Percentiles rank a stretch among this genome's conserved stretches.
These are phyloP conservation scores for Ochropacha duplaris DNA, from an alignment of 2,888 invertebrate species.

Conservation along the genomic window DNA sequence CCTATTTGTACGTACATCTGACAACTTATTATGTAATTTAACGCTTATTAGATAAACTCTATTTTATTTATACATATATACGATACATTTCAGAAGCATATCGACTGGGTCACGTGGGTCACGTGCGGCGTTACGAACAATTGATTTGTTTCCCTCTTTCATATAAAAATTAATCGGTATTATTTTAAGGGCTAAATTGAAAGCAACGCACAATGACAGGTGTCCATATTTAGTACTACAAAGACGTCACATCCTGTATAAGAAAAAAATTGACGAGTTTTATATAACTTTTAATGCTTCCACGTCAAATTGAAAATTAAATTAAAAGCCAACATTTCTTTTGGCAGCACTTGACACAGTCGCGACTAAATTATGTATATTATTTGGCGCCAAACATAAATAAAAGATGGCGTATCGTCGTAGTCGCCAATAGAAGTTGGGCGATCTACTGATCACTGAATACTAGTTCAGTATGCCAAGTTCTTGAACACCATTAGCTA, in stretches of 20 bases:
- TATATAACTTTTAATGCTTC: conserved; percentile 23
- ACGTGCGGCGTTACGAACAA: not conserved
- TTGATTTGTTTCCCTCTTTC: not conserved
- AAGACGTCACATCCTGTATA: conserved; percentile 12
- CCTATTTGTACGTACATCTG: not conserved
- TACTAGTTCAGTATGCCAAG: conserved; percentile 31
- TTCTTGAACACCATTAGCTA: conserved; percentile 15
- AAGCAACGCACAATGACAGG: not conserved
- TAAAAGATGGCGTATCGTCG: conserved; percentile 61
- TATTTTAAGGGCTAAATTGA: not conserved
- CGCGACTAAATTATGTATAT: conserved; percentile 50
- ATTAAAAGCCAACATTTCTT: conserved; percentile 47
- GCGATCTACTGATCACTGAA: conserved; percentile 22
- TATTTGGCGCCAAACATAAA: conserved; percentile 77
- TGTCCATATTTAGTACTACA: conserved; percentile 12
- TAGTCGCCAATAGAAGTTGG: conserved; percentile 28
- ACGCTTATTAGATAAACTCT: not conserved
- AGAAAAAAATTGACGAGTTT: conserved; percentile 15
- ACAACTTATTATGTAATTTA: not conserved
- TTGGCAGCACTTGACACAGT: conserved; percentile 49
- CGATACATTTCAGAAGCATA: not conserved
- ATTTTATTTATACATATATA: not conserved
- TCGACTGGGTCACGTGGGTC: not conserved
- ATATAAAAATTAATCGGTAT: not conserved
- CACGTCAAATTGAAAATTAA: conserved; percentile 42